Conservation (phyloP, 2,888 invertebrate species). For the Eurytoma adleriae region DNA sequence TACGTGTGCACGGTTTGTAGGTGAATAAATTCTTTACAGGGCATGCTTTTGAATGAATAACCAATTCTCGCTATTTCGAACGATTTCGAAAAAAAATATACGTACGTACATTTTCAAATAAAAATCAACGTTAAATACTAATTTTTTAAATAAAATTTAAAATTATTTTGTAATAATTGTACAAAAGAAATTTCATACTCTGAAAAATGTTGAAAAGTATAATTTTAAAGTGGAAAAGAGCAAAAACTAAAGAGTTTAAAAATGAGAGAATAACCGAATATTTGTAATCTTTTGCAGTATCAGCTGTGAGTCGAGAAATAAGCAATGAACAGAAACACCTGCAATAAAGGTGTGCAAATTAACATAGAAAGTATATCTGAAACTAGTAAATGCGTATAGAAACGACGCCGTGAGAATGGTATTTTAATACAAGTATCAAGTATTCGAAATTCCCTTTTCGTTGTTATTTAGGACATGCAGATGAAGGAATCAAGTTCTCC, state of each 20-base stretch:
- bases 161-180: too few relatives aligned
- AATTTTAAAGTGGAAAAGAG: slow-evolving; percentile 19
- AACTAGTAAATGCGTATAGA: slow-evolving; percentile 23
- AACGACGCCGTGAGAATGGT: slow-evolving; percentile 47
- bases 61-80: too few relatives aligned
- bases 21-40: too few relatives aligned
- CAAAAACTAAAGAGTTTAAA: background rate
- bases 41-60: too few relatives aligned
- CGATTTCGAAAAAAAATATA: too few relatives aligned
- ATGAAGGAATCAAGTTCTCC: slow-evolving; percentile 9
- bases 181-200: too few relatives aligned
- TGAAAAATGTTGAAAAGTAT: too few relatives aligned
- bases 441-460: background rate
- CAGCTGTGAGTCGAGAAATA: slow-evolving; percentile 51
- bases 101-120: too few relatives aligned
- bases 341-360: slow-evolving; percentile 72
- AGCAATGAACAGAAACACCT: slow-evolving; percentile 64
- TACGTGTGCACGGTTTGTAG: too few relatives aligned
- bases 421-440: slow-evolving; percentile 46
- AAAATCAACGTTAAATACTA: too few relatives aligned
- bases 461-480: background rate
- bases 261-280: too few relatives aligned
- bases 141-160: too few relatives aligned
- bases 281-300: slow-evolving; percentile 62
- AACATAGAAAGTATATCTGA: slow-evolving; percentile 59